A percentile compares a stretch with the other conserved stretches of the same genome.
Evolutionary conservation across 2,113 vertebrate genomes (phyloP).

Genomic region (Actinemys pallida): DNA sequence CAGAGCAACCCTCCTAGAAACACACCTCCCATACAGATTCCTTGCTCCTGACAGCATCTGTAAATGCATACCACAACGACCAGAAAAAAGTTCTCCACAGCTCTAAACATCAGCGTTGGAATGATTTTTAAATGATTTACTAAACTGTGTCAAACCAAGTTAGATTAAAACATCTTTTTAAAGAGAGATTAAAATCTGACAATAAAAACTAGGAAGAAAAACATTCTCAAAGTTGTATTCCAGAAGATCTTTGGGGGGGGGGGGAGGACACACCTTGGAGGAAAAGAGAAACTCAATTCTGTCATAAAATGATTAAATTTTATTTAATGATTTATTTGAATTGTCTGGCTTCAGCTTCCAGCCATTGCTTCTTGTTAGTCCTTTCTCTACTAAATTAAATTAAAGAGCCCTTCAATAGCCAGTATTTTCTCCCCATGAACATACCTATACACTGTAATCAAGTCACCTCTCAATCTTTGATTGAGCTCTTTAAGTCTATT

Average conservation of each 20-base stretch:
- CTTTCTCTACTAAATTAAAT: too few species aligned
- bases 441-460: too few species aligned
- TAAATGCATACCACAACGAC: neutral
- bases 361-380: too few species aligned
- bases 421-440: too few species aligned
- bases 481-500: too few species aligned
- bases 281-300: too few species aligned
- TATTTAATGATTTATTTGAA: too few species aligned
- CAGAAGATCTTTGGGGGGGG: neutral
- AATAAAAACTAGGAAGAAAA: neutral
- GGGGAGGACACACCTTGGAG: neutral
- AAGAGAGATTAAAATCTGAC: neutral
- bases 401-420: too few species aligned
- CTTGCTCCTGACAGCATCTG: neutral
- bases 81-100: neutral
- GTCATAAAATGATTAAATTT: neutral
- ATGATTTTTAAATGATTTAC: neutral
- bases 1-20: neutral
- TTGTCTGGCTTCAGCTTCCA: too few species aligned
- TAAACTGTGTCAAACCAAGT: neutral
- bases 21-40: rapidly evolving
- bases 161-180: neutral
- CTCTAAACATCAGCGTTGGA: neutral
- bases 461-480: too few species aligned
- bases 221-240: neutral